Evolutionary conservation across 1,140 invertebrate species (phyloP), one percentile per base, ranked within the genome.

Genomic region (Caenorhabditis remanei): DNA sequence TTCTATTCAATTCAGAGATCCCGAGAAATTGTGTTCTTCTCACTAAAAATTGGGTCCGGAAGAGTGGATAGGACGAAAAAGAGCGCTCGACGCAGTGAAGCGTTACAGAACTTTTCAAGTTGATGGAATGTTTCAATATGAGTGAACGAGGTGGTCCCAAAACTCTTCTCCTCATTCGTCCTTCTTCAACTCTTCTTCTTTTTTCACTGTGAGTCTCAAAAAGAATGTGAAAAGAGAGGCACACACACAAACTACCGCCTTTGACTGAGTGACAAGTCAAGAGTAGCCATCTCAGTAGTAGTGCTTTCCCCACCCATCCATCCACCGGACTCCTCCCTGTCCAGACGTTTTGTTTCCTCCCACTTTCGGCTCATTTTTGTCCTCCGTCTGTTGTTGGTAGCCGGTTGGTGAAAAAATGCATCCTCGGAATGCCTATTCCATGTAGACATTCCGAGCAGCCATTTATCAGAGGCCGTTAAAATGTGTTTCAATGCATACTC

Each of bases 71-170:
- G 71, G 9, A 32, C 19, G 19, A 79, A 32, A 79, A 79, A 79
- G 71, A 79, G 71, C 71, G 0, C 7, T 50, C 7, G 71, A 79
- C 14, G 71, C 71, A 53, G n/a, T 79, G 71, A 24, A 79, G 71
- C 71, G 71, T 79, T 79, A 79, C 71, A 79, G 71, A 79, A 79
- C 71, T 79, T 79, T 79, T 79, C 71, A 79, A 79, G 71, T 79
- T 79, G 71, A 79, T 79, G 71, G 71, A 79, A 79, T 79, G 43
- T 79, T 79, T 79, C 71, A 79, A 79, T 79, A 79, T 79, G 71
- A 79, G 71, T 79, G 71, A 79, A 79, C 71, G 71, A 79, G 71
- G 71, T 79, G 71, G 71, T 48, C 46, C 71, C 71, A 79, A 79
- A 79, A 48, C 71, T 41, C 71, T 13, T 46, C 21, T 79, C n/a